A percentile compares a stretch with the other conserved stretches of the same genome.
phyloP scores from a whole-genome alignment of 2,797 vertebrate species.

The Hylomyscus alleni region DNA sequence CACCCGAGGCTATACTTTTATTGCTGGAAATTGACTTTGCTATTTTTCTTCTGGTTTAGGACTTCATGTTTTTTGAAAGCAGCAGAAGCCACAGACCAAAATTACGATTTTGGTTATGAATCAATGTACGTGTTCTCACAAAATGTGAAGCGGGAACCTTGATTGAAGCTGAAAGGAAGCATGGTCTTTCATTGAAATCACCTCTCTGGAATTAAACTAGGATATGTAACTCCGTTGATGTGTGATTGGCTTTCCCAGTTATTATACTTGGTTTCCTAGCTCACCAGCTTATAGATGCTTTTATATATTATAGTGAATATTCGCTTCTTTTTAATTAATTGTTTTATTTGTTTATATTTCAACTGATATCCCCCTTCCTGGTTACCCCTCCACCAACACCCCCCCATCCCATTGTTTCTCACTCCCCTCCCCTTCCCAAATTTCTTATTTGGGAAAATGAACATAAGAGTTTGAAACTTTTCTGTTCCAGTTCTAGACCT shows the following conservation, averaged over 20 bases:
- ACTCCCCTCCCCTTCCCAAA: fast-evolving
- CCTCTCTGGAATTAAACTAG: neutral
- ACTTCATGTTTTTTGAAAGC: conserved; percentile 81
- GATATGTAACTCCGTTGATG: neutral
- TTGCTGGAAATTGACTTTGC: conserved; percentile 38
- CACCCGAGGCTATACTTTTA: neutral
- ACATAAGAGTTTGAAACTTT: neutral
- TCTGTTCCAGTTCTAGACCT: neutral
- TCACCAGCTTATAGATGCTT: conserved; percentile 11
- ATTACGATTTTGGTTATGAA: neutral
- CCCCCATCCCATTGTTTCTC: neutral
- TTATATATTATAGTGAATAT: neutral
- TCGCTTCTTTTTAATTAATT: neutral
- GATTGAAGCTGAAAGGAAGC: neutral
- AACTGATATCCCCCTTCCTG: neutral
- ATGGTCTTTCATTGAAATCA: neutral
- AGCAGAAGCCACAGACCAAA: neutral
- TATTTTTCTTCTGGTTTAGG: conserved; percentile 70
- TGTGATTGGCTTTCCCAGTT: neutral
- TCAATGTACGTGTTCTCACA: neutral
- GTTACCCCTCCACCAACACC: neutral
- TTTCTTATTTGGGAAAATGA: neutral
- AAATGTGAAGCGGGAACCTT: neutral
- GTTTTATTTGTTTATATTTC: neutral
- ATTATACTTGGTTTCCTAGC: neutral